A percentile compares a stretch with the other conserved stretches of the same genome.
Conservation (phyloP, 2,797 vertebrate species). For the Alca torda region DNA sequence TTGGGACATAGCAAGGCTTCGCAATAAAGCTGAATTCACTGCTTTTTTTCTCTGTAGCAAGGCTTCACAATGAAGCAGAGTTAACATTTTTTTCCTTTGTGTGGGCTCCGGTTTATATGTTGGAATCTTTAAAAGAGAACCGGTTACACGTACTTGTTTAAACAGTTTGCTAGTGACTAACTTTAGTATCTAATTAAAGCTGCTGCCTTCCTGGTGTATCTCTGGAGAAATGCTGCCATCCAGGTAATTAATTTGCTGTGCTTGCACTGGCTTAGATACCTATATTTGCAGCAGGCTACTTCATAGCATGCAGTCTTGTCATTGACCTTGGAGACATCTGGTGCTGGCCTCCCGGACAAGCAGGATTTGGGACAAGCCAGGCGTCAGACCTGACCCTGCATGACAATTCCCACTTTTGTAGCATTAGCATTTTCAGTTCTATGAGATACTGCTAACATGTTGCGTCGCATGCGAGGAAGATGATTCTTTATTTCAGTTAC, state of each 20-base stretch:
- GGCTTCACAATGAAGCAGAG: too few relatives aligned
- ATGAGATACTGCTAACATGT: background rate
- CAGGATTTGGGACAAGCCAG: background rate
- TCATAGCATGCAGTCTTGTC: background rate
- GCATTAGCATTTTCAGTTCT: background rate
- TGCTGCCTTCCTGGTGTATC: background rate
- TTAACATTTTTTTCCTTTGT: too few relatives aligned
- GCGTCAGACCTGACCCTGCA: background rate
- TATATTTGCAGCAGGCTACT: background rate
- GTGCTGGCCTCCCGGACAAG: background rate
- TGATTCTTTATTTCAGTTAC: background rate
- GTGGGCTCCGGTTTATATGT: too few relatives aligned
- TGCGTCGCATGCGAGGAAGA: background rate
- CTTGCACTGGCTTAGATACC: background rate
- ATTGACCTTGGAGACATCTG: background rate
- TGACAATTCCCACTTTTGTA: background rate
- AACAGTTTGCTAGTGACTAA: background rate
- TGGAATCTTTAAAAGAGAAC: too few relatives aligned
- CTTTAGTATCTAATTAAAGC: background rate
- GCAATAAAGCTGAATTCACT: too few relatives aligned
- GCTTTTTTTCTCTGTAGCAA: too few relatives aligned
- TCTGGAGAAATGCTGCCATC: background rate
- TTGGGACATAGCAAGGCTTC: too few relatives aligned
- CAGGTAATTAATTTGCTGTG: slow-evolving; percentile 16
- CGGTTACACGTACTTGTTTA: background rate